These are phyloP conservation scores for Cerastis leucographa DNA, from an alignment of 2,888 invertebrate species.

Conservation along the genomic window DNA sequence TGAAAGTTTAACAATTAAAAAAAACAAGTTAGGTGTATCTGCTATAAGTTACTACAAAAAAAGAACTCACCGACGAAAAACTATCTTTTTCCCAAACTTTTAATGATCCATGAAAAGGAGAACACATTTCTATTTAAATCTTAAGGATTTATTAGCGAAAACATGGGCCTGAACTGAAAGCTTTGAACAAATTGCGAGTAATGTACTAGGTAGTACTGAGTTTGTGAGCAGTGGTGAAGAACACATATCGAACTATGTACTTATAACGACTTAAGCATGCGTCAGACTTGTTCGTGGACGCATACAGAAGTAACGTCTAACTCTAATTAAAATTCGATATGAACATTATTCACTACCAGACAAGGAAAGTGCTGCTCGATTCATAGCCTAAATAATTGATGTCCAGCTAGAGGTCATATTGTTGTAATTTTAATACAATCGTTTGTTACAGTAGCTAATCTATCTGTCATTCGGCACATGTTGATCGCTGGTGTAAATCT, in stretches of 20 bases:
- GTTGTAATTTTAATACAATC: constrained; percentile 42
- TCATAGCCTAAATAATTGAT: constrained; percentile 28
- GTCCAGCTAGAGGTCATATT: constrained; percentile 32
- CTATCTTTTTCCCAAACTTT: neutral
- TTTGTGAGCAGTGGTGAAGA: neutral
- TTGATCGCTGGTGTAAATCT: constrained; percentile 21
- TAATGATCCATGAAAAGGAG: neutral
- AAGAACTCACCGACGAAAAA: constrained; percentile 10
- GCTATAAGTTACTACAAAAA: neutral
- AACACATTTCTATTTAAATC: neutral
- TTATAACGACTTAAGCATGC: constrained; percentile 15
- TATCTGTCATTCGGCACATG: constrained; percentile 2
- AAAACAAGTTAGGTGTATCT: neutral
- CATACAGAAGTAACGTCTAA: constrained; percentile 13
- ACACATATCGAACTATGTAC: constrained; percentile 4
- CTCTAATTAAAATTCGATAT: constrained; percentile 54
- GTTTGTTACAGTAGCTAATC: constrained; percentile 28
- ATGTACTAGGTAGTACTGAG: neutral
- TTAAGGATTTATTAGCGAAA: neutral
- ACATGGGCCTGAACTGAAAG: neutral
- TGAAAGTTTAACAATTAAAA: neutral
- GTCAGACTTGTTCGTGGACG: constrained; percentile 23
- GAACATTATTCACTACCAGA: constrained; percentile 31
- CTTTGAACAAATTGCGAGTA: neutral
- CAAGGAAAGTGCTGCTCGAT: constrained; percentile 43